These are phyloP conservation scores for Leucoma salicis DNA, from an alignment of 2,888 invertebrate species.

Conservation along the genomic window DNA sequence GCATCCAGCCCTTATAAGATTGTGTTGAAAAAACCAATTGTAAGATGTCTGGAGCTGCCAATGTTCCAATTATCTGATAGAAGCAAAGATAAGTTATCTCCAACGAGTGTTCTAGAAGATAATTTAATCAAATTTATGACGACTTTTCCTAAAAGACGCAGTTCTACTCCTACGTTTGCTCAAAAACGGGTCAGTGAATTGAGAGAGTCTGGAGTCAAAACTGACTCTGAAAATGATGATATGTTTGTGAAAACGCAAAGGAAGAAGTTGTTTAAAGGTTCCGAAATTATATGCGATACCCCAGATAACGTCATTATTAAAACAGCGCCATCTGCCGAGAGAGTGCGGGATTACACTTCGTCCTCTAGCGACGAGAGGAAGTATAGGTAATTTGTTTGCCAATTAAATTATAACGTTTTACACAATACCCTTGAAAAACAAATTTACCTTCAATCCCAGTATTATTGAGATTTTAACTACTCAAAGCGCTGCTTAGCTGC, in stretches of 20 bases:
- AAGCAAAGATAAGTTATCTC: constrained; percentile 24
- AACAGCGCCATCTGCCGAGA: constrained; percentile 69
- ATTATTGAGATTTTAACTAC: too few relatives aligned
- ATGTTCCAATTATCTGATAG: constrained; percentile 41
- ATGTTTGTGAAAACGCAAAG: constrained; percentile 28
- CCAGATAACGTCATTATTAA: constrained; percentile 65
- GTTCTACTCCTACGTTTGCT: constrained; percentile 56
- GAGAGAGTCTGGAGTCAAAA: constrained; percentile 55
- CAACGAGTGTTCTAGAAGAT: constrained; percentile 47
- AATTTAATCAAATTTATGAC: constrained; percentile 50
- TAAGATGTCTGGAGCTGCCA: constrained; percentile 59
- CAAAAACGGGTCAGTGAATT: constrained; percentile 51
- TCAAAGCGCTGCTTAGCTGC: too few relatives aligned
- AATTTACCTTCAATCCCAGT: too few relatives aligned
- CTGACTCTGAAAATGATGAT: constrained; percentile 67
- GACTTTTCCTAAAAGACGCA: constrained; percentile 54
- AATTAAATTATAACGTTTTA: too few relatives aligned
- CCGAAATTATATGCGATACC: constrained; percentile 55
- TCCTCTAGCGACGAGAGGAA: constrained; percentile 53
- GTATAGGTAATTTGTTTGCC: constrained; percentile 8
- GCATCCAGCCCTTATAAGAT: constrained; percentile 55
- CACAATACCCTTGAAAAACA: too few relatives aligned
- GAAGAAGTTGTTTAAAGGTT: constrained; percentile 18
- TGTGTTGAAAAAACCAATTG: constrained; percentile 44
- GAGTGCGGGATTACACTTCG: constrained; percentile 52